Conservation (phyloP, 1,140 invertebrate genomes). For the Nasonia giraulti region DNA sequence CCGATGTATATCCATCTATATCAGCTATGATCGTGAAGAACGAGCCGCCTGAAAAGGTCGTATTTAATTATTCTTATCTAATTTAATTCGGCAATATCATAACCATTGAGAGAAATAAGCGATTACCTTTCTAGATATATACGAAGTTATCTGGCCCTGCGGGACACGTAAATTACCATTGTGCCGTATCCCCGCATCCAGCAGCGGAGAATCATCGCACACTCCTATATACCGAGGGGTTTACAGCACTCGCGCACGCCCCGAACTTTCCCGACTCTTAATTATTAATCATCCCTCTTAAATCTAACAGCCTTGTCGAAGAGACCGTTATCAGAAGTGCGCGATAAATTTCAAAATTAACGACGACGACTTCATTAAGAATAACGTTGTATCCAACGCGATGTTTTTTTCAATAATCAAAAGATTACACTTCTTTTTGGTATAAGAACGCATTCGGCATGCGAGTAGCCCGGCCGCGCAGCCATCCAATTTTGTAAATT, state of each 20-base stretch:
- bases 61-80: conserved; percentile 65
- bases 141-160: conserved; percentile 71
- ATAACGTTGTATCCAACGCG: too few relatives aligned
- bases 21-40: conserved; percentile 3
- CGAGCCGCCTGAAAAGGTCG: not conserved
- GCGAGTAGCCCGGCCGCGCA: not conserved
- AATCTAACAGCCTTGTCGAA: conserved; percentile 22
- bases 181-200: conserved; percentile 64
- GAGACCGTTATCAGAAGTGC: conserved; percentile 5
- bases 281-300: conserved; percentile 68
- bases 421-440: too few relatives aligned
- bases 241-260: conserved; percentile 58
- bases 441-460: too few relatives aligned
- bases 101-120: conserved; percentile 72
- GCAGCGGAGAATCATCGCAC: conserved; percentile 49
- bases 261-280: conserved; percentile 61
- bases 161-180: conserved; percentile 75
- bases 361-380: too few relatives aligned
- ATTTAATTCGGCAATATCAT: conserved; percentile 74
- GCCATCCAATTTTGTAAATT: not conserved
- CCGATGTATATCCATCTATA: too few relatives aligned
- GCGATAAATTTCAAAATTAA: not conserved
- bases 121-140: conserved; percentile 70
- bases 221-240: conserved; percentile 52
- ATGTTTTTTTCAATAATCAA: too few relatives aligned